Base-by-base conservation (phyloP, 2,113 vertebrate genomes). In the Andinoacara biseriatus region DNA sequence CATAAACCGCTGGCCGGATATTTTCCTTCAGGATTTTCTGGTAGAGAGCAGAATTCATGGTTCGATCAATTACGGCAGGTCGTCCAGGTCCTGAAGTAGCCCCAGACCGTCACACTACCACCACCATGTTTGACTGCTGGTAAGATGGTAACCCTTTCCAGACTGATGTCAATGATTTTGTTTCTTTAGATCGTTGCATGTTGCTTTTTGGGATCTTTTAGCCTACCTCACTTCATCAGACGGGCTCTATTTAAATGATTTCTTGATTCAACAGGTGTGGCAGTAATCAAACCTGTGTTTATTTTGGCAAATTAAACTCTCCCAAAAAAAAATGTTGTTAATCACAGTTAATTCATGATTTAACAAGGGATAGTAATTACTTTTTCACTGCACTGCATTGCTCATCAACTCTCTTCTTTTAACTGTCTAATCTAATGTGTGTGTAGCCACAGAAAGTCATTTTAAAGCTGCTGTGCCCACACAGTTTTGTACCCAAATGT, bases 401-500 rank as follows among this genome's bases (percentile, higher is more conserved):
- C 29, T 77, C 17, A 31, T 76, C 6, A 26, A 15, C 65, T 74
- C 54, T 76, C 8, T 58, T n/a, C 5, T n/a, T 77, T 62, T 69
- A 20, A 4, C 24, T 0, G 7, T 80, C 60, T 54, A 56, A 56
- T 58, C 3, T 74, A 54, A 74, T 18, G 65, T 22, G 57, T 69
- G 35, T 52, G 74, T 72, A 62, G 18, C 18, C 6, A 4, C 17
- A 35, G 40, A 59, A 59, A 69, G 76, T 74, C 33, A 56, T 76
- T 81, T 58, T 83, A 78, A 62, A 79, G 62, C 24, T 33, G 29
- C 31, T 57, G 35, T 84, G 13, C 40, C 65, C 35, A 10, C 58
- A 61, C 29, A 35, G 20, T 77, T 38, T 81, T 69, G 56, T 58
- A 26, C 76, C 63, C 72, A 63, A 79, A 78, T 69, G 61, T 91